Percentiles rank a stretch among this genome's conserved stretches.
Conservation (phyloP, 2,113 vertebrate genomes). For the Hypanus sabinus region DNA sequence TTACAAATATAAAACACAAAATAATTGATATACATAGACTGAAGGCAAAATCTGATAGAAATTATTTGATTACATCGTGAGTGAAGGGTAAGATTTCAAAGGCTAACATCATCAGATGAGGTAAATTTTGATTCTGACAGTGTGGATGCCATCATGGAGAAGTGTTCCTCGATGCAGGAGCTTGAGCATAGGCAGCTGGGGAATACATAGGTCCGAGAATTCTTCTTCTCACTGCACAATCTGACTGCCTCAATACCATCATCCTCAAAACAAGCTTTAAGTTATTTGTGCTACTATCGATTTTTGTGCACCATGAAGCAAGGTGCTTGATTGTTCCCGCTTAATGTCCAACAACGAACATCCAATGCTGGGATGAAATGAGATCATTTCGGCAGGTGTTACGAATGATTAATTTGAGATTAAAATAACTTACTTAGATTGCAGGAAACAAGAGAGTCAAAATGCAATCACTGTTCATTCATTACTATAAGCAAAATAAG, state of each 20-base stretch:
- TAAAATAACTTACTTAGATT: no score
- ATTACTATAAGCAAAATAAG: neutral
- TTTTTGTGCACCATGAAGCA: no score
- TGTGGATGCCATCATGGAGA: neutral
- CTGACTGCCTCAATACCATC: neutral
- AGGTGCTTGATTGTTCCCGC: no score
- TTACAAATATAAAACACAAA: no score
- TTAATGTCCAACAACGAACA: no score
- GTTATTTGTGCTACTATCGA: neutral
- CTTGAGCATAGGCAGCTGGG: neutral
- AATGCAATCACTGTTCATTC: neutral
- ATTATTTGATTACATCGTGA: neutral
- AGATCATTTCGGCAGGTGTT: no score
- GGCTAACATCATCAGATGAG: neutral
- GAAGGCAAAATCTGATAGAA: no score
- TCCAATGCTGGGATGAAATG: no score
- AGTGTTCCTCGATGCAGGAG: neutral
- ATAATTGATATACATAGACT: no score
- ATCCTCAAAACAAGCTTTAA: neutral
- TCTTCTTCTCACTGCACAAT: neutral
- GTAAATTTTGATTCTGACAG: neutral
- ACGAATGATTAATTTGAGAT: no score
- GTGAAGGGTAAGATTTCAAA: neutral
- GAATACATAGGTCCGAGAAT: neutral
- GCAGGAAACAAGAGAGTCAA: no score